Percentiles rank a stretch among this genome's conserved stretches.
phyloP scores from a whole-genome alignment of 2,888 invertebrate species.

The Choristoneura rosaceana region DNA sequence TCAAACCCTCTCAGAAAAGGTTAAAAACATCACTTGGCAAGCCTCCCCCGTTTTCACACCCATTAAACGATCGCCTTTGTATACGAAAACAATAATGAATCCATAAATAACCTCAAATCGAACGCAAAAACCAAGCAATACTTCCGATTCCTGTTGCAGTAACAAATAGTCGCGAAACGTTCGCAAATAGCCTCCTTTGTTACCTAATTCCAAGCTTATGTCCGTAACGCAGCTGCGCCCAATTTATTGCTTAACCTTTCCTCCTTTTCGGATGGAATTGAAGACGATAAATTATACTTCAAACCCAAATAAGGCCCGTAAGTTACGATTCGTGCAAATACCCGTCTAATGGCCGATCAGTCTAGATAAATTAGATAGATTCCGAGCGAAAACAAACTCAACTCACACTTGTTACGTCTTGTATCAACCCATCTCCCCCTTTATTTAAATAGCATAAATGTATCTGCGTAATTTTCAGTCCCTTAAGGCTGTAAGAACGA shows the following conservation, averaged over 20 bases:
- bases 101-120: slow-evolving; percentile 35
- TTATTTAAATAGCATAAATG: slow-evolving; percentile 1
- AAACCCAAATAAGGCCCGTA: slow-evolving; percentile 81
- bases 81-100: slow-evolving; percentile 35
- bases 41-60: slow-evolving; percentile 6
- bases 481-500: slow-evolving; percentile 20
- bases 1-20: background rate
- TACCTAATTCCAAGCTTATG: slow-evolving; percentile 80
- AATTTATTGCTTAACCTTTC: slow-evolving; percentile 82
- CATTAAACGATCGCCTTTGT: slow-evolving; percentile 23
- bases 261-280: slow-evolving; percentile 78
- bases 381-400: slow-evolving; percentile 52
- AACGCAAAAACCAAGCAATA: slow-evolving; percentile 37
- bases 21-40: background rate
- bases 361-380: slow-evolving; percentile 73
- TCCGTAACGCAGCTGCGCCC: slow-evolving; percentile 79
- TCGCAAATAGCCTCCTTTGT: slow-evolving; percentile 78
- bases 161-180: slow-evolving; percentile 53
- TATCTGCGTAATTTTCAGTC: slow-evolving; percentile 22
- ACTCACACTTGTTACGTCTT: slow-evolving; percentile 23
- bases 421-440: slow-evolving; percentile 10
- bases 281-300: slow-evolving; percentile 85
- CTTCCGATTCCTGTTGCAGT: slow-evolving; percentile 38
- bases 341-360: slow-evolving; percentile 75
- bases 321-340: slow-evolving; percentile 75